These are phyloP conservation scores for Plodia interpunctella DNA, from an alignment of 1,140 invertebrate genomes.

Conservation along the genomic window DNA sequence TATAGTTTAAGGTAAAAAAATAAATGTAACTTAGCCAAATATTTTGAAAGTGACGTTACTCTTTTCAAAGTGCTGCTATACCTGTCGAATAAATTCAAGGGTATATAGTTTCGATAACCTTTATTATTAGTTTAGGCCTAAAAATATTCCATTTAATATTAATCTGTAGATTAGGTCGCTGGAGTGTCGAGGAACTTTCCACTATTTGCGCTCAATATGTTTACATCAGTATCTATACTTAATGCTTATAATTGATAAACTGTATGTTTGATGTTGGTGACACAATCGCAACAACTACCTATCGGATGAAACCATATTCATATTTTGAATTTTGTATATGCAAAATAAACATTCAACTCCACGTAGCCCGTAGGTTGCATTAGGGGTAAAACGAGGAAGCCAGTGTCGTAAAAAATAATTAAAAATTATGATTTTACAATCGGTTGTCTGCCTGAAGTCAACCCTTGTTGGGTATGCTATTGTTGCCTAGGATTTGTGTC, in stretches of 20 bases:
- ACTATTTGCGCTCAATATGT: constrained; percentile 25
- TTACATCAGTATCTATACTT: constrained; percentile 3
- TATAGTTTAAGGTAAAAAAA: too few species aligned
- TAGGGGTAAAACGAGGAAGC: too few species aligned
- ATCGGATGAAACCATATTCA: background rate
- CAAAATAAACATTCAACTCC: too few species aligned
- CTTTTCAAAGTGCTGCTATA: background rate
- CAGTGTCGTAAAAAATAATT: too few species aligned
- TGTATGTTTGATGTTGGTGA: background rate
- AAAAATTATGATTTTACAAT: too few species aligned
- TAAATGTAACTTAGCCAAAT: too few species aligned
- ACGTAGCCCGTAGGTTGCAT: too few species aligned
- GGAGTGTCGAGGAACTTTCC: constrained; percentile 37
- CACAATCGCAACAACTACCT: constrained; percentile 17
- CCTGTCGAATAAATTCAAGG: constrained; percentile 1
- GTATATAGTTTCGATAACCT: constrained; percentile 5
- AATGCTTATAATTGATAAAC: background rate
- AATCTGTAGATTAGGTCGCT: constrained; percentile 41
- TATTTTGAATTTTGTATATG: too few species aligned
- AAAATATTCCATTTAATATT: constrained; percentile 51
- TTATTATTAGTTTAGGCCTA: constrained; percentile 10
- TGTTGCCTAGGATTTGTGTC: too few species aligned
- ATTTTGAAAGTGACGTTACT: too few species aligned
- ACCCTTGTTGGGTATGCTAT: too few species aligned
- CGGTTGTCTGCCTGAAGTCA: too few species aligned